Evolutionary conservation across 2,888 invertebrate genomes (phyloP).

Genomic region (Ochropacha duplaris): DNA sequence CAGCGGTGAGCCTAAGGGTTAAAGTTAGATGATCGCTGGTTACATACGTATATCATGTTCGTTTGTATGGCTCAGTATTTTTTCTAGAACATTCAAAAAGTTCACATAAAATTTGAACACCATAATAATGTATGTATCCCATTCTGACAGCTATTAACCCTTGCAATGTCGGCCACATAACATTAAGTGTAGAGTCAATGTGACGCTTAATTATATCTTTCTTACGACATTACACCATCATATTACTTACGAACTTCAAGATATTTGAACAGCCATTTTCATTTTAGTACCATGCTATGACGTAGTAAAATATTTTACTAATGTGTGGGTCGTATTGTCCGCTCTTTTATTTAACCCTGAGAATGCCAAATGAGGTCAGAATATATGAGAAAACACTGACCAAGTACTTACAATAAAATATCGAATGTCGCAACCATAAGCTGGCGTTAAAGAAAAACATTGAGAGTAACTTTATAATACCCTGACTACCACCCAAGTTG

Average conservation of each 20-base stretch:
- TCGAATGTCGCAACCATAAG: too few relatives aligned
- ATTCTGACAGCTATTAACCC: background rate
- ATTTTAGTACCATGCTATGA: background rate
- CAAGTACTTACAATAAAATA: background rate
- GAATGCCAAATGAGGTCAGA: background rate
- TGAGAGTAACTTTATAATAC: too few relatives aligned
- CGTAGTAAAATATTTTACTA: background rate
- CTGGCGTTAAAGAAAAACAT: too few relatives aligned
- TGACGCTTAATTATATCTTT: background rate
- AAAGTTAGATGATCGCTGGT: too few relatives aligned
- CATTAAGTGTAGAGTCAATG: background rate
- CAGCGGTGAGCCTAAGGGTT: too few relatives aligned
- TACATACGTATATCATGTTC: too few relatives aligned
- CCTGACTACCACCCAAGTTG: too few relatives aligned
- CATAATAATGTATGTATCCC: background rate
- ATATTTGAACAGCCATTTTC: background rate
- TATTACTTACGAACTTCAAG: background rate
- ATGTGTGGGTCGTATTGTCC: background rate
- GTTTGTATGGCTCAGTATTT: background rate
- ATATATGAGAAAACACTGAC: background rate
- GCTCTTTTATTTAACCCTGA: background rate
- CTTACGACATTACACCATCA: background rate
- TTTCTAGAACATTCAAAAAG: background rate
- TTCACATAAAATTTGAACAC: background rate
- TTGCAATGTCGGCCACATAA: background rate